Conservation (phyloP, 2,797 vertebrate species). For the Sebastes matsubarae region DNA sequence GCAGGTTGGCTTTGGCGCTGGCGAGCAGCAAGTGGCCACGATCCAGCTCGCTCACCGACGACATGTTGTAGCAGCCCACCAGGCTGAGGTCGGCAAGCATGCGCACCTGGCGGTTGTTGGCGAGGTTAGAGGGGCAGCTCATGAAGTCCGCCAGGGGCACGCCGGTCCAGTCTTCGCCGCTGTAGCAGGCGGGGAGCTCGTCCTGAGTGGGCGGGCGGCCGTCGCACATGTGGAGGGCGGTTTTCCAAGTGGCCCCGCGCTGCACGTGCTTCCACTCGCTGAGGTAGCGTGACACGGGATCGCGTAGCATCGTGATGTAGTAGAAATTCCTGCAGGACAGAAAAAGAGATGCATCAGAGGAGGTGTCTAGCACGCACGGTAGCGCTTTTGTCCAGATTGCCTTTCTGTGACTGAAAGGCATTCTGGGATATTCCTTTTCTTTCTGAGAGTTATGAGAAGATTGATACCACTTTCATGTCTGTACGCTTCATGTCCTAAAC, state of each 20-base stretch:
- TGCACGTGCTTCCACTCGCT: constrained; percentile 98
- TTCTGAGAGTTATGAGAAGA: no score
- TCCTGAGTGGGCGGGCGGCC: constrained; percentile 91
- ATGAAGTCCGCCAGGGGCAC: constrained; percentile 92
- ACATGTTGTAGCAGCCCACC: constrained; percentile 87
- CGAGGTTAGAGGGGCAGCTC: constrained; percentile 93
- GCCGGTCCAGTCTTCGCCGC: constrained; percentile 95
- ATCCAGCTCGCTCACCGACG: constrained; percentile 90
- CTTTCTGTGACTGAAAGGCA: not conserved
- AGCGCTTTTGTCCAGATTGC: no score
- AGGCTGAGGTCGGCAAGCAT: constrained; percentile 95
- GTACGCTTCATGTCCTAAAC: no score
- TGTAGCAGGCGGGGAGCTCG: constrained; percentile 92
- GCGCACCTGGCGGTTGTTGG: constrained; percentile 95
- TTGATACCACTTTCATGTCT: no score
- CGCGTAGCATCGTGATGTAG: constrained; percentile 96
- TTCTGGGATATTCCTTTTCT: not conserved
- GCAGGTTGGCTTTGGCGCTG: constrained; percentile 94
- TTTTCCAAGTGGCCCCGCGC: constrained; percentile 96
- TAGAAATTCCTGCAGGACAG: constrained; percentile 91
- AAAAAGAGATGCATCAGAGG: not conserved
- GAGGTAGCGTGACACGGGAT: constrained; percentile 94
- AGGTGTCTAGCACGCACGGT: not conserved
- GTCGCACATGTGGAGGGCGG: constrained; percentile 94
- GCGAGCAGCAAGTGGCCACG: constrained; percentile 88